Base-by-base conservation (phyloP, 2,113 vertebrate species). In the Phrynocephalus versicolor region DNA sequence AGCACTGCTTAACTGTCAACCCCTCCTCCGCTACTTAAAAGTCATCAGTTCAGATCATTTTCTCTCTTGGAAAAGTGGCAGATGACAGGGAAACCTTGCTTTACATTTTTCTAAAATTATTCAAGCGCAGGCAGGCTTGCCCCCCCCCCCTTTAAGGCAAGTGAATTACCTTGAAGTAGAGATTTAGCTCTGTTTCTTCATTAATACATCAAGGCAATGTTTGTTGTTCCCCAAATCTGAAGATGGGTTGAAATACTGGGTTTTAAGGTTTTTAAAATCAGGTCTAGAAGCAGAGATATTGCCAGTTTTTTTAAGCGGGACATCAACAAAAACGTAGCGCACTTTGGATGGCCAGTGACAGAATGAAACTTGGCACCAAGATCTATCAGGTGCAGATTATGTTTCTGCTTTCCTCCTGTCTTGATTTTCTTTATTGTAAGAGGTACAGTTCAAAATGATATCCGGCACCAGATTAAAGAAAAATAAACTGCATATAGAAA, bases 391-490 rank as follows among this genome's bases (percentile, higher is more conserved):
- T 51, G 45, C 45, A 30, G 18, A 70, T 27, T 25, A 33, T 35
- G 35, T 19, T 19, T 79, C 70, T 64, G 77, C 39, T 64, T 79
- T 45, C 57, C 60, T 64, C 55, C 75, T 10, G 10, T 18, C 76
- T 83, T 37, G 73, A 67, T 45, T 1, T 12, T 67, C 67, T 39
- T 58, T 37, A 35, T 51, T 39, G 51, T 19, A 81, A 27, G 3
- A 88, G 9, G 39, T 33, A 76, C n/a, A 67, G 77, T 57, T 0
- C 64, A 51, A 37, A 85, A 62, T 37, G 25, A 33, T 51, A 51
- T 83, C 84, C 73, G 65, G 7, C 9, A 37, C 58, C 86, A 89
- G 82, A 70, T 85, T 82, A 83, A 88, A 85, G 81, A 83, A 82
- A 84, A 15, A 30, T 30, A 9, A 15, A 57, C n/a, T 72, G 65